Conservation (phyloP, 30 jellyfish, hydroid and myxozoan genomes). For the Haliclystus octoradiatus region DNA sequence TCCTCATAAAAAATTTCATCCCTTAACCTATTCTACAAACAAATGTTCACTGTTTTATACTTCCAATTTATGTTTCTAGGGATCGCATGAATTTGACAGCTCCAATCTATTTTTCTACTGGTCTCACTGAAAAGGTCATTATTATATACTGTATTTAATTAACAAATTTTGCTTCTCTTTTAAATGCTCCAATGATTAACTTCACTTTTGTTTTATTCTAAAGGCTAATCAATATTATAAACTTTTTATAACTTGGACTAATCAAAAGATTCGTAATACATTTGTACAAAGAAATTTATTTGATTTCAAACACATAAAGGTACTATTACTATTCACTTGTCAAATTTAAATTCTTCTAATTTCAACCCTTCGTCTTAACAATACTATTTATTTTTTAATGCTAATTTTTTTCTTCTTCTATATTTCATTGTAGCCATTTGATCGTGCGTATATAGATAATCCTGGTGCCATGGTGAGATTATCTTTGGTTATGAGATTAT, state of each 20-base stretch:
- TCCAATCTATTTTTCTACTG: slow-evolving; percentile 97
- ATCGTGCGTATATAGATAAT: slow-evolving; percentile 84
- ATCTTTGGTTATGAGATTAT: no score
- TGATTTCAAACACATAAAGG: slow-evolving; percentile 94
- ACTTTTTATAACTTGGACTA: slow-evolving; percentile 93
- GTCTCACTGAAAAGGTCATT: slow-evolving; percentile 97
- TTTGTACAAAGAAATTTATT: slow-evolving; percentile 92
- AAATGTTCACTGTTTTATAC: no score
- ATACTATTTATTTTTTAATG: background rate
- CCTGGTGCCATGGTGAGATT: slow-evolving; percentile 97
- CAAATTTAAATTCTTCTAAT: no score
- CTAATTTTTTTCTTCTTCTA: background rate
- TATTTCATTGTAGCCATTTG: slow-evolving; percentile 59
- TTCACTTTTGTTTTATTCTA: background rate
- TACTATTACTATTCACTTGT: background rate
- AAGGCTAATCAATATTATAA: slow-evolving; percentile 91
- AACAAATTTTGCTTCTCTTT: background rate
- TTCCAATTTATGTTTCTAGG: slow-evolving; percentile 30
- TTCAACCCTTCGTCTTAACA: no score
- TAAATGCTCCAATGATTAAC: background rate
- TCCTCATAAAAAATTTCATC: no score
- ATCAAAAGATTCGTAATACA: slow-evolving; percentile 89
- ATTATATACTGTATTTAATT: no score
- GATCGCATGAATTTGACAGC: slow-evolving; percentile 94
- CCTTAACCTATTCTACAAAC: no score